Evolutionary conservation across 1,140 invertebrate genomes (phyloP).

Genomic region (Chymomyza costata): DNA sequence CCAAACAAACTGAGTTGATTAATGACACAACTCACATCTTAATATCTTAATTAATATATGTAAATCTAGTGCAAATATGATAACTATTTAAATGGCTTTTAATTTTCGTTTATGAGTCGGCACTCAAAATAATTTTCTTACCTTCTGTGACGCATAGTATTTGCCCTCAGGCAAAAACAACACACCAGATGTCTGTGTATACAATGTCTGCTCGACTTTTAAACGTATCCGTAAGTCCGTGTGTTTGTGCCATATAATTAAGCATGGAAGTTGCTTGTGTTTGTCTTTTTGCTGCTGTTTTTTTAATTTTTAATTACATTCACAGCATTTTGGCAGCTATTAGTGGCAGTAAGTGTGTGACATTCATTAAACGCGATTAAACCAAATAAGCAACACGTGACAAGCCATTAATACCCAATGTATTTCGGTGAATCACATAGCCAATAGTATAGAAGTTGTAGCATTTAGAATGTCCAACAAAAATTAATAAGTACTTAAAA

Average conservation of each 20-base stretch:
- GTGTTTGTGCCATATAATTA: no score
- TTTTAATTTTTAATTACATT: background rate
- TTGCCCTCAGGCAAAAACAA: background rate
- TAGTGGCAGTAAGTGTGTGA: constrained; percentile 44
- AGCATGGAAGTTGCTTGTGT: no score
- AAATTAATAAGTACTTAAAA: constrained; percentile 27
- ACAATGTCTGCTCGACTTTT: constrained; percentile 31
- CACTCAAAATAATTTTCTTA: constrained; percentile 6
- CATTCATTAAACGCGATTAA: constrained; percentile 68
- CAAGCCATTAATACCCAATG: constrained; percentile 19
- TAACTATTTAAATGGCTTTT: constrained; percentile 33
- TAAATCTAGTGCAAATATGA: constrained; percentile 41
- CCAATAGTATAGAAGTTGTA: constrained; percentile 17
- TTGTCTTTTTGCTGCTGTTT: constrained; percentile 2
- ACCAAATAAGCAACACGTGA: constrained; percentile 57
- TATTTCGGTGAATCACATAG: constrained; percentile 43
- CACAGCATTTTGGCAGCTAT: constrained; percentile 16
- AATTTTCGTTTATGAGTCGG: constrained; percentile 12
- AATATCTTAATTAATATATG: constrained; percentile 52
- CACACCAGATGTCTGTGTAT: constrained; percentile 17
- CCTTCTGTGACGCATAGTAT: constrained; percentile 8
- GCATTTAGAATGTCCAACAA: constrained; percentile 38
- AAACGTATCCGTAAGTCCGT: background rate
- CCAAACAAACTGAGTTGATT: no score
- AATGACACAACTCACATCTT: constrained; percentile 26